phyloP scores from a whole-genome alignment of 2,113 vertebrate genomes.

The Neolamprologus sp. region DNA sequence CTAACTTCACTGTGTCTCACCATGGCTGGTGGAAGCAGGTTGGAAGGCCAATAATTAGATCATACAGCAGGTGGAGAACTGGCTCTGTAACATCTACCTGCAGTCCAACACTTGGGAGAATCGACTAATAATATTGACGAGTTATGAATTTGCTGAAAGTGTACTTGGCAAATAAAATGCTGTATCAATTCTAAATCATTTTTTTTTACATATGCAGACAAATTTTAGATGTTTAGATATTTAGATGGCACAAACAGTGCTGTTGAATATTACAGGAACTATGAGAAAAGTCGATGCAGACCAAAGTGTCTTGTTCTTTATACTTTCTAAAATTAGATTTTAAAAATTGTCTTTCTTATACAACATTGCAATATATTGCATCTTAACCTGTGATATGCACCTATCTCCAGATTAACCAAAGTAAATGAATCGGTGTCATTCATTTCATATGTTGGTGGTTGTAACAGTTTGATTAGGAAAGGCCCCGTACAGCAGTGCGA shows the following conservation, averaged over 20 bases:
- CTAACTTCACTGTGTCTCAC: rapidly evolving
- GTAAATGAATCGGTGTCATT: rapidly evolving
- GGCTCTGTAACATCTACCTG: not conserved
- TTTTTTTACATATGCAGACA: not conserved
- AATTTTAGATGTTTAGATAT: not conserved
- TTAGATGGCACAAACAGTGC: not conserved
- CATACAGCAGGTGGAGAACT: not conserved
- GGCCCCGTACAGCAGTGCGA: not conserved
- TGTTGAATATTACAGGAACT: not conserved
- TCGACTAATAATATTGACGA: not conserved
- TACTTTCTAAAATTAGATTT: not conserved
- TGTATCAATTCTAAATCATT: not conserved
- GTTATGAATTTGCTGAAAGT: rapidly evolving
- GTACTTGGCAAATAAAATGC: not conserved
- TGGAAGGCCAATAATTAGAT: not conserved
- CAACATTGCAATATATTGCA: not conserved
- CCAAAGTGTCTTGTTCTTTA: not conserved
- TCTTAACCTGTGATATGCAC: not conserved
- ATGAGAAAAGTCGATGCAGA: not conserved
- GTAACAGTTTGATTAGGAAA: not conserved
- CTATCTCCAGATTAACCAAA: not conserved
- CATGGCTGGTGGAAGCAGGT: not conserved
- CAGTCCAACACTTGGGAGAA: not conserved
- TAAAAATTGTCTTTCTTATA: not conserved
- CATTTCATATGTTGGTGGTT: not conserved